Conservation (phyloP, 1,140 invertebrate genomes). For the Listronotus oregonensis region DNA sequence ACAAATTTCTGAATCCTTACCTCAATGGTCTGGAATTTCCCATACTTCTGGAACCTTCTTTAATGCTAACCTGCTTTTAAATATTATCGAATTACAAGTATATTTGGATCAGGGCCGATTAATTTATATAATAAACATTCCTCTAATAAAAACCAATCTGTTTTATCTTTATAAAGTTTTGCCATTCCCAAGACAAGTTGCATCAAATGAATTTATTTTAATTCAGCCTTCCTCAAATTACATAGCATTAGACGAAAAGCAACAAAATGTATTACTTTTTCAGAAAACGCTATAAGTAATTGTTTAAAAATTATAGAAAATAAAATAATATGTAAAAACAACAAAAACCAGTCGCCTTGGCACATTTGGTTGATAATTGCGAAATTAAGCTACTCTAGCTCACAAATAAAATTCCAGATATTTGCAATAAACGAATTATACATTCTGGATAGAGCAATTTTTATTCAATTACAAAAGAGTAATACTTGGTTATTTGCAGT, state of each 20-base stretch:
- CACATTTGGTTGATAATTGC: slow-evolving; percentile 1
- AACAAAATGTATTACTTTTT: slow-evolving; percentile 6
- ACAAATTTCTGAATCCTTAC: not conserved
- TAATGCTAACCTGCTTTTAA: not conserved
- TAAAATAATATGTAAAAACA: not conserved
- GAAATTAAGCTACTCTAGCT: not conserved
- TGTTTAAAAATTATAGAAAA: slow-evolving; percentile 1
- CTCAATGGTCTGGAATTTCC: not conserved
- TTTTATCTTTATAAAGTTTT: slow-evolving; percentile 9
- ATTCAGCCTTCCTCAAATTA: slow-evolving; percentile 1
- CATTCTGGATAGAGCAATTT: not conserved
- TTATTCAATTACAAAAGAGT: slow-evolving; percentile 2
- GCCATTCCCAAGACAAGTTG: not conserved
- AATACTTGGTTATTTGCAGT: slow-evolving; percentile 6
- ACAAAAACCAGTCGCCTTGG: not conserved
- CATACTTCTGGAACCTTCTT: not conserved
- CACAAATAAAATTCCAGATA: slow-evolving; percentile 4
- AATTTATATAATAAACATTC: slow-evolving; percentile 10
- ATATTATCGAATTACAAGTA: slow-evolving; percentile 6
- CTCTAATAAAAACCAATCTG: not conserved
- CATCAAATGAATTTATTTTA: slow-evolving; percentile 2
- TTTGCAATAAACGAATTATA: not conserved
- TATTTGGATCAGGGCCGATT: slow-evolving; percentile 2
- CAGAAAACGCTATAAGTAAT: not conserved
- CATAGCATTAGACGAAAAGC: not conserved